phyloP scores from a whole-genome alignment of 2,797 vertebrate genomes.

The Sparus aurata region DNA sequence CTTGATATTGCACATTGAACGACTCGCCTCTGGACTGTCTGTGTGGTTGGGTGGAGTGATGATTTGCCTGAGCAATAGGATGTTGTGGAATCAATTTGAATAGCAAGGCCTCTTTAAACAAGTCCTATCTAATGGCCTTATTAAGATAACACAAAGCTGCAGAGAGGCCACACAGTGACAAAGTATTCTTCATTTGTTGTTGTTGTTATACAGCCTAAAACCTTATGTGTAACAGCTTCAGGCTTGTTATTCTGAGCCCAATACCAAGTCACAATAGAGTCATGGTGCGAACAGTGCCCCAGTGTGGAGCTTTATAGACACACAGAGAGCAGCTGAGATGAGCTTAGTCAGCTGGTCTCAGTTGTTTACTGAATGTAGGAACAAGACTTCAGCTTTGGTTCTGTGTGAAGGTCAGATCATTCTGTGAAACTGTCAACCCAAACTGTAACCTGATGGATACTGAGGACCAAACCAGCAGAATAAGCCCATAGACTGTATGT shows the following conservation, averaged over 20 bases:
- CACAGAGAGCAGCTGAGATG: constrained; percentile 53
- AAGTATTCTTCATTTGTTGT: not conserved
- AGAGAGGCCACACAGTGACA: not conserved
- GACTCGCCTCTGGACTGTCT: constrained; percentile 36
- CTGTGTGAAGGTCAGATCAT: constrained; percentile 48
- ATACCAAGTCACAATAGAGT: constrained; percentile 19
- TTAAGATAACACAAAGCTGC: constrained; percentile 35
- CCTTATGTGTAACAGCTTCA: not conserved
- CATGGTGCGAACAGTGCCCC: constrained; percentile 44
- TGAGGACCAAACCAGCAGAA: constrained; percentile 12
- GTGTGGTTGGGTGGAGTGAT: constrained; percentile 44
- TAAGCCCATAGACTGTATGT: constrained; percentile 2
- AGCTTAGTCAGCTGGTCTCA: constrained; percentile 65
- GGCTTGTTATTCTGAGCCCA: constrained; percentile 8
- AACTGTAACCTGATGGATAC: constrained; percentile 37
- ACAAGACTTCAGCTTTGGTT: constrained; percentile 54
- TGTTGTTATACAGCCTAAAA: not conserved
- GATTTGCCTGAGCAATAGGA: constrained; percentile 72
- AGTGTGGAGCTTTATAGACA: constrained; percentile 44
- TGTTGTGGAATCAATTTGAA: constrained; percentile 73
- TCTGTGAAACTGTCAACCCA: constrained; percentile 42
- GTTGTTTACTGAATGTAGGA: constrained; percentile 66
- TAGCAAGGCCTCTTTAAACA: constrained; percentile 59
- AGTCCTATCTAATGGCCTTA: constrained; percentile 46
- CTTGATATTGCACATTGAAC: constrained; percentile 54